phyloP scores from a whole-genome alignment of 2,888 invertebrate species.

The Argynnis bischoffii region DNA sequence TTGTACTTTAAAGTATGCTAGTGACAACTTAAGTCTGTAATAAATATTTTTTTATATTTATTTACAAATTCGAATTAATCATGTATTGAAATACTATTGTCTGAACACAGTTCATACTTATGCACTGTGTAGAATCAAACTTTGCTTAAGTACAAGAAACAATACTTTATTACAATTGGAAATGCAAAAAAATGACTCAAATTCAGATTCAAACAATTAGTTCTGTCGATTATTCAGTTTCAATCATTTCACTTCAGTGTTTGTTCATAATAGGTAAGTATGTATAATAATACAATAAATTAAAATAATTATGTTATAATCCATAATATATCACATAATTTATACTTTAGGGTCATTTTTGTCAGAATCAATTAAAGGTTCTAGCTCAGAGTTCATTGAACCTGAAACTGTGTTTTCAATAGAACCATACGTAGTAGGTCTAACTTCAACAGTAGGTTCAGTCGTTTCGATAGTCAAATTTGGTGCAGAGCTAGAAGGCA shows the following conservation, averaged over 20 bases:
- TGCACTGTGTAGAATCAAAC: background rate
- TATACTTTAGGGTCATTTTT: slow-evolving; percentile 58
- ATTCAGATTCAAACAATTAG: background rate
- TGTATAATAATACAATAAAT: background rate
- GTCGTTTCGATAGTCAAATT: slow-evolving; percentile 55
- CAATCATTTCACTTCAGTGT: too few relatives aligned
- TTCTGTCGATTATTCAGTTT: too few relatives aligned
- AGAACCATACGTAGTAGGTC: slow-evolving; percentile 69
- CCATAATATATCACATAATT: slow-evolving; percentile 25
- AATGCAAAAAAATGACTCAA: slow-evolving; percentile 19
- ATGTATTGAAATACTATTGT: background rate
- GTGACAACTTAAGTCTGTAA: too few relatives aligned
- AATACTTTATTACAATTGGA: slow-evolving; percentile 20
- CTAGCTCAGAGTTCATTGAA: slow-evolving; percentile 58
- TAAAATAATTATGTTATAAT: background rate
- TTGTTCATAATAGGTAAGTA: too few relatives aligned
- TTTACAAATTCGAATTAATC: too few relatives aligned
- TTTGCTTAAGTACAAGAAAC: slow-evolving; percentile 18
- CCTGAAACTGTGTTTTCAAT: slow-evolving; percentile 58
- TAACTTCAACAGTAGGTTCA: slow-evolving; percentile 57
- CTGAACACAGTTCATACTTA: background rate
- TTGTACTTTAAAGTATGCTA: too few relatives aligned
- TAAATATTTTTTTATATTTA: too few relatives aligned
- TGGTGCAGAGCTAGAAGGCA: slow-evolving; percentile 68
- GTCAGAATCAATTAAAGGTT: slow-evolving; percentile 57